Evolutionary conservation across 2,888 invertebrate species (phyloP), one percentile per base, ranked within the genome.

Genomic region (Leistus spinibarbis): DNA sequence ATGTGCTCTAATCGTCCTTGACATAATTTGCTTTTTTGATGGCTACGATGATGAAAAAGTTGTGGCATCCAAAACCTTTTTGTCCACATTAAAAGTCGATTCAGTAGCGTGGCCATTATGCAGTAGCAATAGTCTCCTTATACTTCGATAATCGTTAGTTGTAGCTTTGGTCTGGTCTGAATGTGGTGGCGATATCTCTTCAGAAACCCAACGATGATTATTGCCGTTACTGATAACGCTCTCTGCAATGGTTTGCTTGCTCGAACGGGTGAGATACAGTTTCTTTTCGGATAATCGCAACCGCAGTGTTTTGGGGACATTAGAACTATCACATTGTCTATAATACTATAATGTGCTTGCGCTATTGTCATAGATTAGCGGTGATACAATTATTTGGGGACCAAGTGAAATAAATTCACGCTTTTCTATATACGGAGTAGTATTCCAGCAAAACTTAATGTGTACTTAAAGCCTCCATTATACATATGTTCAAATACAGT

Each of bases 111-210:
- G 63, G 40, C 64, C 71, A 62, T 71, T 71, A 71, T 71, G 63
- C 71, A 71, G 23, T 64, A 71, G 23, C 24, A 7, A 64, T 54
- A 54, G 71, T 27, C 63, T 27, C 63, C 71, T 71, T 71, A 71
- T 71, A 63, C 63, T 69, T 71, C 71, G 23, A 71, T 71, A 71
- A 71, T 71, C 71, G 71, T 71, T 71, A 70, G 64, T 71, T 62
- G 63, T 54, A n/a, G 13, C 64, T 40, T 13, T 40, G 40, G 23
- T 54, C 54, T 64, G 64, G 16, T 64, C 9, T 53, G 9, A 53
- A 53, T 53, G 54, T 53, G 13, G 7, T 40, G 40, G 40, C 13
- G 40, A 13, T 40, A 40, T 40, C 40, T 40, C 40, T 40, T 40
- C 40, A 40, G 40, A 40, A 2, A 7, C 10, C 40, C 40, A 40